A percentile compares a stretch with the other conserved stretches of the same genome.
Conservation (phyloP, 2,888 invertebrate species). For the Strigamia crassipes region DNA sequence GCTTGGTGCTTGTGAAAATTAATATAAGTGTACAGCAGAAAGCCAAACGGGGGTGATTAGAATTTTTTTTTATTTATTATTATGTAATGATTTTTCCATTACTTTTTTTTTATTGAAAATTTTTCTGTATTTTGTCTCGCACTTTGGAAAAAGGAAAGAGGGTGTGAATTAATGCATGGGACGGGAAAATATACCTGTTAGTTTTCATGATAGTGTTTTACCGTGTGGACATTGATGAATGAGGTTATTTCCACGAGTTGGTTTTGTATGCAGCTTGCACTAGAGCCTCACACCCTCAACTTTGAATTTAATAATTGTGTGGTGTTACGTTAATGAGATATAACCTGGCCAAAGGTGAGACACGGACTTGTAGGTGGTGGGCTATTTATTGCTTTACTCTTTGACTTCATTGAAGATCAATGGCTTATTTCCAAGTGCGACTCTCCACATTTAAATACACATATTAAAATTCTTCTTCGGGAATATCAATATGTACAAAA, state of each 20-base stretch:
- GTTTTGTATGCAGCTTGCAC: conserved; percentile 23
- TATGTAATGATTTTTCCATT: neutral
- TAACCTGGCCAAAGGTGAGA: conserved; percentile 22
- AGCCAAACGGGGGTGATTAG: neutral
- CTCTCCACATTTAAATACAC: neutral
- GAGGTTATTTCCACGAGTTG: neutral
- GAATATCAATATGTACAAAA: neutral
- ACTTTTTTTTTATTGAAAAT: too few species aligned
- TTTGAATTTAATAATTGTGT: conserved; percentile 17
- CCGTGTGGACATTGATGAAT: neutral
- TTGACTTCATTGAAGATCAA: conserved; percentile 1
- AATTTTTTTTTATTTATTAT: neutral
- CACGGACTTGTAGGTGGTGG: neutral
- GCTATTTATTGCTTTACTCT: conserved; percentile 13
- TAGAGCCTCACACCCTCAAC: neutral
- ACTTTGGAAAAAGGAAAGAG: neutral
- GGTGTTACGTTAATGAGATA: conserved; percentile 1
- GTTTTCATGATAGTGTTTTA: conserved; percentile 18
- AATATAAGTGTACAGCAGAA: neutral
- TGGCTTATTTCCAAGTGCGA: neutral
- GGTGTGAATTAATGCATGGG: neutral
- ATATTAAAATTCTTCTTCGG: too few species aligned
- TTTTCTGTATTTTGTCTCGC: neutral
- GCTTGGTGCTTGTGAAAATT: neutral
- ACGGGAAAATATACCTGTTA: conserved; percentile 10